These are phyloP conservation scores for Stenurella melanura DNA, from an alignment of 2,888 invertebrate genomes.

Conservation along the genomic window DNA sequence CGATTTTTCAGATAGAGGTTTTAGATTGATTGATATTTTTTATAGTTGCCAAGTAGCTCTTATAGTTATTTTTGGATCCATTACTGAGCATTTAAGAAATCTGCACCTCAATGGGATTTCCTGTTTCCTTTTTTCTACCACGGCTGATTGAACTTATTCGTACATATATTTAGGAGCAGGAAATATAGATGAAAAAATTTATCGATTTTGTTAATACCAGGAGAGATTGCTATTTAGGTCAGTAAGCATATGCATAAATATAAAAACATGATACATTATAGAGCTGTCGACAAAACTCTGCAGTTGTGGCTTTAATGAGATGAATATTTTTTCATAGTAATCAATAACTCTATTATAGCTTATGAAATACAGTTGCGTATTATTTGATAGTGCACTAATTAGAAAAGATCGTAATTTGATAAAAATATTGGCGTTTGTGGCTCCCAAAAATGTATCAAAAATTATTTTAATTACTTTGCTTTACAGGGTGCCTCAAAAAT, in stretches of 20 bases:
- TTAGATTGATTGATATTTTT: constrained; percentile 18
- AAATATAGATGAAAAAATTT: background rate
- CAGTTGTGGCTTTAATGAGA: background rate
- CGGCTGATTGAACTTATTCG: background rate
- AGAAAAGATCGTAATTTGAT: too few species aligned
- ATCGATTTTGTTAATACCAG: constrained; percentile 1
- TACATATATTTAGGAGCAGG: background rate
- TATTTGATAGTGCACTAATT: too few species aligned
- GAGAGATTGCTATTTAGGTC: background rate
- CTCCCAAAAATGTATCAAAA: too few species aligned
- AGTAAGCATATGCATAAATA: background rate
- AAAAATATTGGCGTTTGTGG: too few species aligned
- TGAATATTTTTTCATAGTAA: too few species aligned
- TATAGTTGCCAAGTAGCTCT: background rate
- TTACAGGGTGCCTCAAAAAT: too few species aligned
- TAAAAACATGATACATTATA: background rate
- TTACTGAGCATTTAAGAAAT: background rate
- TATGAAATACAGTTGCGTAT: too few species aligned
- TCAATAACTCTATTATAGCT: too few species aligned
- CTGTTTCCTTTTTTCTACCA: constrained; percentile 1
- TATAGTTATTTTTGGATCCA: background rate
- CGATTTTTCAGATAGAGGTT: constrained; percentile 6
- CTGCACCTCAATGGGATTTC: background rate
- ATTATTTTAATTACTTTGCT: too few species aligned
- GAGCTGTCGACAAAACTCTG: background rate